Percentiles rank a stretch among this genome's conserved stretches.
Evolutionary conservation across 1,140 invertebrate genomes (phyloP).

Genomic region (Atta cephalotes): DNA sequence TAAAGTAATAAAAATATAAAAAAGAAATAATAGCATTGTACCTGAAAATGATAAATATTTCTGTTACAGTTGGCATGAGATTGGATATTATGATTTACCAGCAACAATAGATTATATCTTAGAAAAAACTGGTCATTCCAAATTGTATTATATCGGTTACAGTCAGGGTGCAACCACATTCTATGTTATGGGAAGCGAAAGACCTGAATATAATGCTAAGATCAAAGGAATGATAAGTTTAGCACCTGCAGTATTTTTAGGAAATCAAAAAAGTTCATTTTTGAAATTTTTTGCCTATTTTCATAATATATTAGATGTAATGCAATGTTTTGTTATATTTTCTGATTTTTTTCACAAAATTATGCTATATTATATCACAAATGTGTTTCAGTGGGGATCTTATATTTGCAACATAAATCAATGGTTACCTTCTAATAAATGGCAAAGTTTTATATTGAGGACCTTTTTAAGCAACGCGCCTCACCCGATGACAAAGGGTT

Average conservation of each 20-base stretch:
- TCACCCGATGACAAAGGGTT: slow-evolving; percentile 78
- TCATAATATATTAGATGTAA: slow-evolving; percentile 81
- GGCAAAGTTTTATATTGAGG: slow-evolving; percentile 79
- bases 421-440: slow-evolving; percentile 82
- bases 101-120: slow-evolving; percentile 88
- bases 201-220: slow-evolving; percentile 90
- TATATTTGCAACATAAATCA: slow-evolving; percentile 84
- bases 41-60: neutral
- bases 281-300: slow-evolving; percentile 81
- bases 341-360: neutral
- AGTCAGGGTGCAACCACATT: slow-evolving; percentile 85
- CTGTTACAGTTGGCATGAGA: slow-evolving; percentile 86
- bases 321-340: slow-evolving; percentile 49
- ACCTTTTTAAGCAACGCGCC: slow-evolving; percentile 82
- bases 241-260: slow-evolving; percentile 88
- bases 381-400: slow-evolving; percentile 82
- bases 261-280: slow-evolving; percentile 83
- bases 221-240: slow-evolving; percentile 88
- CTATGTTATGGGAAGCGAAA: slow-evolving; percentile 89
- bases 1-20: neutral
- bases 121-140: slow-evolving; percentile 84
- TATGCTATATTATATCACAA: slow-evolving; percentile 63
- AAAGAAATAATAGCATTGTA: neutral
- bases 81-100: slow-evolving; percentile 87
- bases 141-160: slow-evolving; percentile 88